Evolutionary conservation across 2,888 invertebrate genomes (phyloP).

Genomic region (Caenorhabditis sp.): DNA sequence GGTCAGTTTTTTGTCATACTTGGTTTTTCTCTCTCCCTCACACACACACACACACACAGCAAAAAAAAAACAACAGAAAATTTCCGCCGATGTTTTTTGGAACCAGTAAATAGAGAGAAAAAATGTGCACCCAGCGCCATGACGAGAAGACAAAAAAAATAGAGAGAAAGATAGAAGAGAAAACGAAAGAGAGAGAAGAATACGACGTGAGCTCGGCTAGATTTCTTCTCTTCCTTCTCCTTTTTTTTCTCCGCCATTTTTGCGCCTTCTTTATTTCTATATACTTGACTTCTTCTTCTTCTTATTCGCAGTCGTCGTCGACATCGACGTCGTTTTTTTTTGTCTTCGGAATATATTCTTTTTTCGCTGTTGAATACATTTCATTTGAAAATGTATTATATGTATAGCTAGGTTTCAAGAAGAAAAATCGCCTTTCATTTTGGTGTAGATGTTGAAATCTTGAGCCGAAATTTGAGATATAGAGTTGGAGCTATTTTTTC

Average conservation of each 20-base stretch:
- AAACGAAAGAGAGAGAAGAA: background rate
- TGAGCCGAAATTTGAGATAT: too few relatives aligned
- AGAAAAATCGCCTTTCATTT: too few relatives aligned
- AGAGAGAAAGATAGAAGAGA: conserved; percentile 15
- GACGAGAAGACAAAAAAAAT: background rate
- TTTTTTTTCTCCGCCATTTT: conserved; percentile 5
- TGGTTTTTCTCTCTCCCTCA: too few relatives aligned
- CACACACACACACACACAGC: background rate
- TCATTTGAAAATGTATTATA: background rate
- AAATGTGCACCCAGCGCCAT: conserved; percentile 2
- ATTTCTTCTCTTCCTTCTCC: conserved; percentile 4
- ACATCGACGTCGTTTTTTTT: too few relatives aligned
- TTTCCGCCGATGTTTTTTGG: too few relatives aligned
- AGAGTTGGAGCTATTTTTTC: too few relatives aligned
- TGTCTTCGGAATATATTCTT: background rate
- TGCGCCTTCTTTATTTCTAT: conserved; percentile 11
- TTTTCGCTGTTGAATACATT: background rate
- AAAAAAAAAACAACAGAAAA: background rate
- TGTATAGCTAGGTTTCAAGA: too few relatives aligned
- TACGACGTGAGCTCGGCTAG: background rate
- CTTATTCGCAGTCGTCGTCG: too few relatives aligned
- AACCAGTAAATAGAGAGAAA: conserved; percentile 4
- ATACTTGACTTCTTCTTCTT: conserved; percentile 12
- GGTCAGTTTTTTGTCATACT: conserved; percentile 52
- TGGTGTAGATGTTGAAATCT: too few relatives aligned